Evolutionary conservation across 2,797 vertebrate genomes (phyloP).

Genomic region (Sebastes goodei): DNA sequence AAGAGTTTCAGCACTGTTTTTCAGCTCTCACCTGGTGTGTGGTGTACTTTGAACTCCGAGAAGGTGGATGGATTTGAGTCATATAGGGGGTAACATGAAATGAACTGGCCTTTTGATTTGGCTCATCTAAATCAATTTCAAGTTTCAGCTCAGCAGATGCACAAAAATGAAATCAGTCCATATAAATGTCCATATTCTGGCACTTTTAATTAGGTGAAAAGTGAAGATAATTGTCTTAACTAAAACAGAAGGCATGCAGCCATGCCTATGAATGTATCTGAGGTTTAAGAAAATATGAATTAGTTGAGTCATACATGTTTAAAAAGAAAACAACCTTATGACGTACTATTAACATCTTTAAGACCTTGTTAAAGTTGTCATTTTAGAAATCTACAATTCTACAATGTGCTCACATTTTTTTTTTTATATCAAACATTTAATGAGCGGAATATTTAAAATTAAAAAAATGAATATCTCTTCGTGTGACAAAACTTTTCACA

Average conservation of each 20-base stretch:
- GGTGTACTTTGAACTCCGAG: slow-evolving; percentile 46
- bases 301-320: not conserved
- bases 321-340: not conserved
- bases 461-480: slow-evolving; percentile 25
- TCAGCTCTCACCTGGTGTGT: slow-evolving; percentile 41
- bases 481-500: slow-evolving; percentile 51
- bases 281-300: not conserved
- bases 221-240: not conserved
- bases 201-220: not conserved
- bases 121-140: slow-evolving; percentile 42
- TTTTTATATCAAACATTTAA: slow-evolving; percentile 4
- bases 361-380: not conserved
- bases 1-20: not conserved
- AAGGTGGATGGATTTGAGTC: slow-evolving; percentile 59
- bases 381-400: not conserved
- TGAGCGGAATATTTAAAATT: slow-evolving; percentile 15
- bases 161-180: not conserved
- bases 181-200: not conserved
- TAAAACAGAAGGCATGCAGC: not conserved
- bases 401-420: not conserved
- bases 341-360: not conserved
- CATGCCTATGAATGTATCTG: not conserved
- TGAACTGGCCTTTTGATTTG: slow-evolving; percentile 46
- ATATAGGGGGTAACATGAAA: slow-evolving; percentile 18
- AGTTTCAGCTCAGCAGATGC: slow-evolving; percentile 27